Evolutionary conservation across 2,888 invertebrate genomes (phyloP), one percentile per base, ranked within the genome.

Genomic region (Cheilosia urbana): DNA sequence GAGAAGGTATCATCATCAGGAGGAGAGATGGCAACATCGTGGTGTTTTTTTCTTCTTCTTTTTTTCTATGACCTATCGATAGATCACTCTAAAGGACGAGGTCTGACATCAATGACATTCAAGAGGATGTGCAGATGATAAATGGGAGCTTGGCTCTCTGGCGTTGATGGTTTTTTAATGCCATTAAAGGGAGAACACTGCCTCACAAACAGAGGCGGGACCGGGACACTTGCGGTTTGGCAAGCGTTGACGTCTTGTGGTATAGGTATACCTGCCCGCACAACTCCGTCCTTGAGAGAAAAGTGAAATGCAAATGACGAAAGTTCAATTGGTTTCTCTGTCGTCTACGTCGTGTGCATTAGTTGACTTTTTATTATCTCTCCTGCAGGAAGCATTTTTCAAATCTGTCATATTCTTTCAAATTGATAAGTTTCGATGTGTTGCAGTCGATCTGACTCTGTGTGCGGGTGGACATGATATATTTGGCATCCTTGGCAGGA

Each of bases 101-200:
- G 82, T 78, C 58, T 81, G 87, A 85, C 85, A 85, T 80, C 85
- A 85, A 81, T 85, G 80, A 68, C 85, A 63, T 77, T 85, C 85
- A 81, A 85, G 81, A 85, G 85, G 85, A 76, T 76, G 76, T 85
- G 85, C 81, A 76, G 81, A 85, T 85, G 85, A 85, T 85, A 85
- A 85, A 85, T 85, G 85, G 81, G 81, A 66, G 77, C 53, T 51
- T 37, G 68, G 49, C 71, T 81, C 81, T 72, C 77, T 85, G 83
- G 68, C 81, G 65, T 85, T 62, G 84, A 85, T 85, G 81, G 81
- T 81, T 81, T 81, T 81, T 81, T 85, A 81, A 85, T 81, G 85
- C 77, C 72, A 68, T 77, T 77, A 80, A 58, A 65, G 17, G 57
- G 9, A 63, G 47, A 68, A 53, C 63, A 53, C 66, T 55, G 11